Evolutionary conservation across 1,140 invertebrate species (phyloP).

Genomic region (Bicyclus anynana): DNA sequence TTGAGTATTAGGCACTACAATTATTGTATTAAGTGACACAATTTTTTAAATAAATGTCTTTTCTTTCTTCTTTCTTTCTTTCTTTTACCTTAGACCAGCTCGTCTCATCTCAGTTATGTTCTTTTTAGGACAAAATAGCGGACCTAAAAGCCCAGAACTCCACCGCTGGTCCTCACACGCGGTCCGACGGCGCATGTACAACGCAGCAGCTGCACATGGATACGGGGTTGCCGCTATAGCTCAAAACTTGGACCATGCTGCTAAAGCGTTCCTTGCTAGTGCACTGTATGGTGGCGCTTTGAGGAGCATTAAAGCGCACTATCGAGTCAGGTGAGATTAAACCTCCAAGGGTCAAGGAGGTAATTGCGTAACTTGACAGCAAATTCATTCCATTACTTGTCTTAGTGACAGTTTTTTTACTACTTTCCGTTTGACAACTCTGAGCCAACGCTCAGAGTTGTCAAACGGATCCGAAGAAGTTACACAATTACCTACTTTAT

Average conservation of each 20-base stretch:
- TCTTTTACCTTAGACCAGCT: no score
- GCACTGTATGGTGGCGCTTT: constrained; percentile 89
- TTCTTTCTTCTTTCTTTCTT: no score
- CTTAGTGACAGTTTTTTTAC: no score
- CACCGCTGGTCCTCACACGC: constrained; percentile 63
- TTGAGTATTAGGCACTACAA: no score
- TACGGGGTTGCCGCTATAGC: constrained; percentile 93
- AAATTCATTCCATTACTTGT: no score
- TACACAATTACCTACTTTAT: no score
- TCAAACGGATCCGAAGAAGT: no score
- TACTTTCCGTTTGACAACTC: no score
- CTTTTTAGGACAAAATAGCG: constrained; percentile 15
- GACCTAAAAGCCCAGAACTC: constrained; percentile 23
- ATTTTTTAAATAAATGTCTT: no score
- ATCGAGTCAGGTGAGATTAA: constrained; percentile 79
- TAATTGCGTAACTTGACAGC: no score
- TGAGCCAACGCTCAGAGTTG: no score
- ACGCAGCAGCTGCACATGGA: constrained; percentile 83
- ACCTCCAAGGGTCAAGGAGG: background rate
- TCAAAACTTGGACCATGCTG: constrained; percentile 91
- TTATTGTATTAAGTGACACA: no score
- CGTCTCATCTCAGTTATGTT: background rate
- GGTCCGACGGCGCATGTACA: constrained; percentile 86
- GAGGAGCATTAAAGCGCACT: constrained; percentile 90
- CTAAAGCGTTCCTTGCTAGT: constrained; percentile 90